Evolutionary conservation across 2,797 vertebrate species (phyloP).

Genomic region (Enteromius treurensis): DNA sequence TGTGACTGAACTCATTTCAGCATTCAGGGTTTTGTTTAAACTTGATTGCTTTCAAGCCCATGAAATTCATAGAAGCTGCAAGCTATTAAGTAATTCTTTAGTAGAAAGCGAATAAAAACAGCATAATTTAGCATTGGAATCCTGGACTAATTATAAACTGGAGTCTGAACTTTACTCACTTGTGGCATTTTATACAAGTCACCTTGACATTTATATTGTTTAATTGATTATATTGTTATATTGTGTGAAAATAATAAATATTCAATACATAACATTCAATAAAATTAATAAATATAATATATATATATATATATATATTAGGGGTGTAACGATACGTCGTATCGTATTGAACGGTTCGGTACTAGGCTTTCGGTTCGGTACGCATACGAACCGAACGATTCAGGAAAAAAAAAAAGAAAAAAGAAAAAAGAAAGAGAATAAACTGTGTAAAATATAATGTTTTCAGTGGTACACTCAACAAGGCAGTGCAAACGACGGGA

Average conservation of each 20-base stretch:
- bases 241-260: not conserved
- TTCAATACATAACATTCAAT: too few species aligned
- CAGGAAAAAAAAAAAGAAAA: too few species aligned
- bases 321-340: too few species aligned
- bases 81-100: conserved; percentile 46
- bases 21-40: conserved; percentile 49
- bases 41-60: conserved; percentile 44
- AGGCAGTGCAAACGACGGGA: too few species aligned
- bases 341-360: too few species aligned
- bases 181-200: not conserved
- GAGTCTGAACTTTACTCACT: not conserved
- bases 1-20: conserved; percentile 32
- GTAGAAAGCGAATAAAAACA: conserved; percentile 24
- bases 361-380: too few species aligned
- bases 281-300: too few species aligned
- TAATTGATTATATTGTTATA: too few species aligned
- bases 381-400: too few species aligned
- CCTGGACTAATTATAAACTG: not conserved
- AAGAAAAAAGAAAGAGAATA: too few species aligned
- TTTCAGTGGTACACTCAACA: too few species aligned
- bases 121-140: not conserved
- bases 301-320: not conserved
- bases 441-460: too few species aligned
- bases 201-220: not conserved
- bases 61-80: conserved; percentile 28